A percentile compares a stretch with the other conserved stretches of the same genome.
Evolutionary conservation across 2,113 vertebrate genomes (phyloP).

Genomic region (Pseudorectes ferrugineus): DNA sequence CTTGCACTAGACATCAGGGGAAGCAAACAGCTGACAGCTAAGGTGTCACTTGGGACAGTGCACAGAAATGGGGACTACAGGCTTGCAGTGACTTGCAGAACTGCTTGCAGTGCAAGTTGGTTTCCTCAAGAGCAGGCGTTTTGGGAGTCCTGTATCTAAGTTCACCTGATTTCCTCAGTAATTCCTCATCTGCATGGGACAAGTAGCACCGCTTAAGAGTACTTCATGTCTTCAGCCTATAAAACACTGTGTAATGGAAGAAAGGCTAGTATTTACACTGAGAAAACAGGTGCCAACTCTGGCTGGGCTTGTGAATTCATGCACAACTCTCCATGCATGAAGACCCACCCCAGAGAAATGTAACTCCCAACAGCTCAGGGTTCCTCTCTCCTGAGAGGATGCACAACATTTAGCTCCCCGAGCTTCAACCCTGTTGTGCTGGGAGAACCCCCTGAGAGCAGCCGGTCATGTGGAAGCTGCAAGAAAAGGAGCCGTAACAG

Average conservation of each 20-base stretch:
- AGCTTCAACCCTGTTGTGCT: neutral
- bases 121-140: neutral
- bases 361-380: neutral
- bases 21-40: neutral
- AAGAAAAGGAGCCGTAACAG: neutral
- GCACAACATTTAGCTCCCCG: fast-evolving
- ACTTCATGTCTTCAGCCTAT: neutral
- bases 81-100: neutral
- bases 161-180: neutral
- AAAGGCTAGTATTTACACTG: neutral
- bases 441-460: neutral
- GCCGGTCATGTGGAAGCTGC: neutral
- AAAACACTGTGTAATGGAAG: neutral
- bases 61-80: neutral
- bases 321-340: fast-evolving
- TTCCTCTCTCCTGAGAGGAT: neutral
- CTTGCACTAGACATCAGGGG: neutral
- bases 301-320: neutral
- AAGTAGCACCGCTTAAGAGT: neutral
- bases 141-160: neutral
- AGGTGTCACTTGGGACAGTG: neutral
- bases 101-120: neutral
- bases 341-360: neutral
- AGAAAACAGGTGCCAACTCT: neutral
- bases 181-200: neutral